Evolutionary conservation across 2,113 vertebrate genomes (phyloP).

Genomic region (Scatophagus argus): DNA sequence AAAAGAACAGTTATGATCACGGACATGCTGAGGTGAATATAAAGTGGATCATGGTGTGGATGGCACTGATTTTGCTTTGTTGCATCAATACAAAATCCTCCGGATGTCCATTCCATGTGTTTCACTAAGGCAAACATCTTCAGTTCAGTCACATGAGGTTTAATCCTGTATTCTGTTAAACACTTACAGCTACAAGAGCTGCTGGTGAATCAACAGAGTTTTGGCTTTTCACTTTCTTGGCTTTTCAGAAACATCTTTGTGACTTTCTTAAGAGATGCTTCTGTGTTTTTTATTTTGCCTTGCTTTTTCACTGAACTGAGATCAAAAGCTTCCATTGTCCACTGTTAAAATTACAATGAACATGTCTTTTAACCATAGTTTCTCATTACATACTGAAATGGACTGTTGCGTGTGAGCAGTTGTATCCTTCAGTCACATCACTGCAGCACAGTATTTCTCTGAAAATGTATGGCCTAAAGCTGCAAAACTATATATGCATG

Average conservation of each 20-base stretch:
- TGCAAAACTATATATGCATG: not conserved
- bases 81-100: not conserved
- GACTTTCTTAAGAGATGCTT: not conserved
- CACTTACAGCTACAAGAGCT: not conserved
- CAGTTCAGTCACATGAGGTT: too few species aligned
- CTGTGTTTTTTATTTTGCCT: not conserved
- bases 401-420: not conserved
- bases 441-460: not conserved
- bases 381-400: not conserved
- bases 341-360: not conserved
- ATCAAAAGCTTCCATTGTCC: not conserved
- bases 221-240: not conserved
- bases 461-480: not conserved
- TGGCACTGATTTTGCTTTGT: not conserved
- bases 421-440: not conserved
- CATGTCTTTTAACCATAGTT: not conserved
- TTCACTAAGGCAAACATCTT: not conserved
- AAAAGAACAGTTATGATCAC: not conserved
- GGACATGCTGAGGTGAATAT: not conserved
- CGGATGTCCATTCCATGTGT: not conserved
- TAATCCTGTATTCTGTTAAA: not conserved
- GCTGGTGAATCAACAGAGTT: not conserved
- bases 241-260: not conserved
- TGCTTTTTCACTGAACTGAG: not conserved
- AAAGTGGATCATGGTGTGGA: not conserved